Base-by-base conservation (phyloP, 2,888 invertebrate species). In the Strigamia maritima region DNA sequence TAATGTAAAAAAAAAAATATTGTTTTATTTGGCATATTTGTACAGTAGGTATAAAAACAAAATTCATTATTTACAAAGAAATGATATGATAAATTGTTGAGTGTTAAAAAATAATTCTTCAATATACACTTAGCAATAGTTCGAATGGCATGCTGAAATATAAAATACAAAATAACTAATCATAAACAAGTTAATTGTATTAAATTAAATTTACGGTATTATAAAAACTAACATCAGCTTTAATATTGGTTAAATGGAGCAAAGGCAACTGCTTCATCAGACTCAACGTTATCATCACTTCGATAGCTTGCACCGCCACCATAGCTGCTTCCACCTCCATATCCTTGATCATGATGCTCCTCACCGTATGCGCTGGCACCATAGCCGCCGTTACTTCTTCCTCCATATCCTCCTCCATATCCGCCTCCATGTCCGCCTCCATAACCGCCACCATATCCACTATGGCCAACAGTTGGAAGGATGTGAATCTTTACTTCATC, bases 401-500 rank as follows among this genome's bases (percentile, higher is more conserved):
- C 65, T 8, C 65, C 65, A 65, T 65, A 60, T 24, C 60, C 60
- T 6, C 60, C 60, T 4, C 60, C 24, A 12, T 60, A 24, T 26
- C 60, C 24, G 7, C 60, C 60, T 19, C 24, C 60, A 12, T 60
- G 24, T 65, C 65, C 65, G 1, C 65, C 65, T 14, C 65, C 65
- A 26, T 65, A 65, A 7, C 65, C 65, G 1, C 65, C 65, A 24
- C 65, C 65, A 26, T 60, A 60, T 19, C 54, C 54, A 60, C 60
- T 6, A 22, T 65, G 26, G 16, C 60, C 40, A 16, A 4, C 2
- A 49, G n/a, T 6, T 49, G 65, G 65, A 26, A 65, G 2, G 16
- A 65, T 65, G 24, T 65, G 65, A 16, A 65, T 65, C 26, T 65
- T 65, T 24, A 65, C 24, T 65, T 65, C 65, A 65, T 65, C 65